A percentile compares a stretch with the other conserved stretches of the same genome.
These are phyloP conservation scores for Epirrhoe alternata DNA, from an alignment of 2,888 invertebrate species.

Conservation along the genomic window DNA sequence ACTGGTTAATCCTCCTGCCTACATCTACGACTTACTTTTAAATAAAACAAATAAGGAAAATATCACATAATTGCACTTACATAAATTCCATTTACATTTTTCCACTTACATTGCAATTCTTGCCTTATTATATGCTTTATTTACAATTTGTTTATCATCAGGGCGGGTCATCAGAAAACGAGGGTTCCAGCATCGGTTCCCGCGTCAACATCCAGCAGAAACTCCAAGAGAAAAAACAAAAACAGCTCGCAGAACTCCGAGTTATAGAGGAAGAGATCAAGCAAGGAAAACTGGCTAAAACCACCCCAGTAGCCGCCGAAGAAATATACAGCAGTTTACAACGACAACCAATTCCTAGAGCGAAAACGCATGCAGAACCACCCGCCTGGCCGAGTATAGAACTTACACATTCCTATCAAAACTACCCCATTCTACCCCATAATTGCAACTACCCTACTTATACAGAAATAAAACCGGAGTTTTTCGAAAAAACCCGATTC, in stretches of 20 bases:
- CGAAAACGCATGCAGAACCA: conserved; percentile 88
- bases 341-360: conserved; percentile 88
- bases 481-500: conserved; percentile 64
- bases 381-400: conserved; percentile 81
- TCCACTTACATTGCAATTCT: too few relatives aligned
- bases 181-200: conserved; percentile 89
- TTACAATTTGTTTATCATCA: conserved; percentile 51
- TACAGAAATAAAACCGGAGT: conserved; percentile 75
- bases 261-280: conserved; percentile 93
- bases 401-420: conserved; percentile 77
- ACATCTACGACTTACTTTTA: too few relatives aligned
- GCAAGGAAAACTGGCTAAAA: conserved; percentile 89
- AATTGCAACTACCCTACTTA: conserved; percentile 76
- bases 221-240: conserved; percentile 94
- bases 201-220: conserved; percentile 94
- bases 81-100: too few relatives aligned
- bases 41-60: too few relatives aligned
- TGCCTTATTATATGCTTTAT: too few relatives aligned
- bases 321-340: conserved; percentile 83
- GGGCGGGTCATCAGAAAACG: conserved; percentile 90
- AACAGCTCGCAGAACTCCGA: conserved; percentile 92
- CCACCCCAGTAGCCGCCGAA: conserved; percentile 81
- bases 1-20: too few relatives aligned
- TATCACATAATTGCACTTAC: too few relatives aligned
- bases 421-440: conserved; percentile 73